Percentiles rank a stretch among this genome's conserved stretches.
Conservation (phyloP, 2,888 invertebrate genomes). For the Caradrina kadenii region DNA sequence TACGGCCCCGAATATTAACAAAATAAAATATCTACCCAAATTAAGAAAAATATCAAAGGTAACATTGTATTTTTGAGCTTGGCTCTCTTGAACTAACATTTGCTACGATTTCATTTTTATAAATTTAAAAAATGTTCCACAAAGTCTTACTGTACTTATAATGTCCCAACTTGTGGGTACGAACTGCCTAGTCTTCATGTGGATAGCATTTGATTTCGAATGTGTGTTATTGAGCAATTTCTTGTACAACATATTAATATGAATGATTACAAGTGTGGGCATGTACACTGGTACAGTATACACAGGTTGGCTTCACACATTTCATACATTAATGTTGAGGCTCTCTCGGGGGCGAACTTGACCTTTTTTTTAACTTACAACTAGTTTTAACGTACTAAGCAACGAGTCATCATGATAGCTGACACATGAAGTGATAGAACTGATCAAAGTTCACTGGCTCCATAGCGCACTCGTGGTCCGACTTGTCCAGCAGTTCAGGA, state of each 20-base stretch:
- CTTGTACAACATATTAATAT: constrained; percentile 59
- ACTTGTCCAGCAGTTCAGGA: constrained; percentile 82
- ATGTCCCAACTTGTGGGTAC: constrained; percentile 58
- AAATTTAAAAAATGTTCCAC: constrained; percentile 58
- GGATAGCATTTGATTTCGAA: constrained; percentile 49
- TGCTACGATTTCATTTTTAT: constrained; percentile 56
- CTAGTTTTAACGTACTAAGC: constrained; percentile 65
- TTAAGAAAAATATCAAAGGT: constrained; percentile 65
- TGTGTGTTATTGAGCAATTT: constrained; percentile 65
- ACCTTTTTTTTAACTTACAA: constrained; percentile 71
- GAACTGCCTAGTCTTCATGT: constrained; percentile 44
- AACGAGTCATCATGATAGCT: constrained; percentile 83
- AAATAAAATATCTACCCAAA: constrained; percentile 66
- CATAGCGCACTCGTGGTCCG: constrained; percentile 81
- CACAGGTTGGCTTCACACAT: constrained; percentile 68
- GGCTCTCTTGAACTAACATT: constrained; percentile 58
- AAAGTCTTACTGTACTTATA: constrained; percentile 44
- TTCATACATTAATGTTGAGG: constrained; percentile 71
- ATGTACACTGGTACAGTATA: constrained; percentile 54
- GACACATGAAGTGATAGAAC: constrained; percentile 89
- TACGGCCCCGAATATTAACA: constrained; percentile 63
- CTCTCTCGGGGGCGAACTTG: constrained; percentile 76
- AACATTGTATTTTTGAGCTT: constrained; percentile 66
- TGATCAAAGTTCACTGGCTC: constrained; percentile 89
- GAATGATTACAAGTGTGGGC: constrained; percentile 64